These are phyloP conservation scores for Pachymerium ferrugineum DNA, from an alignment of 2,888 invertebrate species.

Conservation along the genomic window DNA sequence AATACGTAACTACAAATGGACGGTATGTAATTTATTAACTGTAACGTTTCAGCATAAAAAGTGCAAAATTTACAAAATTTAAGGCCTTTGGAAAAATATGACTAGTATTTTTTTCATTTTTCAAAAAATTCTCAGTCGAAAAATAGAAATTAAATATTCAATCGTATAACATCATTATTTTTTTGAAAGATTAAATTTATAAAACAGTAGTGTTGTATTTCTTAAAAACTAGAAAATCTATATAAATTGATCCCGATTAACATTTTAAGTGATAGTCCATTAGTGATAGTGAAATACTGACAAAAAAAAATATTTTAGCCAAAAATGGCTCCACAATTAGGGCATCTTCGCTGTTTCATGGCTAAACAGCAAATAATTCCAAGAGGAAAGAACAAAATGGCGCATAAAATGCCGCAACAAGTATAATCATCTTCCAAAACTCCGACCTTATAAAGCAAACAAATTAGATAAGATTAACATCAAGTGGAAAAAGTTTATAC, in stretches of 20 bases:
- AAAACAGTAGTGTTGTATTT: too few relatives aligned
- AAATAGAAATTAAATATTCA: not conserved
- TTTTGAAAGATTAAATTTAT: too few relatives aligned
- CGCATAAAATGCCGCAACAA: conserved; percentile 74
- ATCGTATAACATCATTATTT: not conserved
- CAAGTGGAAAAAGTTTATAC: conserved; percentile 37
- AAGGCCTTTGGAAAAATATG: not conserved
- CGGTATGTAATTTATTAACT: too few relatives aligned
- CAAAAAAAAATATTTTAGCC: conserved; percentile 37
- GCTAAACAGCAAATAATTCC: conserved; percentile 82
- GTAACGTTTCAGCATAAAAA: too few relatives aligned
- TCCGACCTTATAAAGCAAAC: conserved; percentile 36
- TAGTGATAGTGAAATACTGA: not conserved
- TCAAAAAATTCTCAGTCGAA: too few relatives aligned
- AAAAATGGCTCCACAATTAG: conserved; percentile 80
- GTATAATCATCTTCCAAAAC: conserved; percentile 60
- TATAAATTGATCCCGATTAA: too few relatives aligned
- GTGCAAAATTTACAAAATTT: conserved; percentile 21
- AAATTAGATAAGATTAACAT: not conserved
- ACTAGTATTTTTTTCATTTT: not conserved
- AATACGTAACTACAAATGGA: too few relatives aligned
- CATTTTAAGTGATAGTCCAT: not conserved
- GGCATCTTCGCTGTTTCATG: conserved; percentile 74
- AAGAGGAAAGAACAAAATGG: conserved; percentile 77
- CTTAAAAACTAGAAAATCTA: too few relatives aligned